These are phyloP conservation scores for Lethenteron reissneri DNA, from an alignment of 2,113 vertebrate genomes.

Conservation along the genomic window DNA sequence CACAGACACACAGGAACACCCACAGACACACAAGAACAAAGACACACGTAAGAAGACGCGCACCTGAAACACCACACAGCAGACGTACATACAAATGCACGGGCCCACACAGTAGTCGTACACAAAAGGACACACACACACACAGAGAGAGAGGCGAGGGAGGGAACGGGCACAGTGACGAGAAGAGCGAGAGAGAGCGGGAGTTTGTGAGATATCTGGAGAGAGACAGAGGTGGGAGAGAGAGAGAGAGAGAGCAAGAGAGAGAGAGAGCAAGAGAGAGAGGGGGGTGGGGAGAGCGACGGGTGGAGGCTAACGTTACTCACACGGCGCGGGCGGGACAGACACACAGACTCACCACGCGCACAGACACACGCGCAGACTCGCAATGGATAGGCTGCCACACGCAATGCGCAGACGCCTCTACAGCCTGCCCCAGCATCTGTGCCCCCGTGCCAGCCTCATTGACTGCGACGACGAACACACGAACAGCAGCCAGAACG, in stretches of 20 bases:
- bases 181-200: constrained; percentile 2
- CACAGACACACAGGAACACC: too few species aligned
- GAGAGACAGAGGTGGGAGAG: background rate
- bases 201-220: background rate
- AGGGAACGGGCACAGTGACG: background rate
- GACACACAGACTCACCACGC: background rate
- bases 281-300: background rate
- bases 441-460: constrained; percentile 60
- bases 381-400: constrained; percentile 70
- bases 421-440: constrained; percentile 92
- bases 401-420: constrained; percentile 96
- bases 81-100: too few species aligned
- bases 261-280: too few species aligned
- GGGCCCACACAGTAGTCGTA: background rate
- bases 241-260: background rate
- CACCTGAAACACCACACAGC: too few species aligned
- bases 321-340: background rate
- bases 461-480: constrained; percentile 44
- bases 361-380: constrained; percentile 21
- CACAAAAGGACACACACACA: background rate
- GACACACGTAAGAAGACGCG: too few species aligned
- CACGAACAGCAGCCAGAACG: constrained; percentile 16
- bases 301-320: background rate
- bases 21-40: too few species aligned
- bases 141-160: background rate